Conservation (phyloP, 2,888 invertebrate genomes). For the Colletes collaris region DNA sequence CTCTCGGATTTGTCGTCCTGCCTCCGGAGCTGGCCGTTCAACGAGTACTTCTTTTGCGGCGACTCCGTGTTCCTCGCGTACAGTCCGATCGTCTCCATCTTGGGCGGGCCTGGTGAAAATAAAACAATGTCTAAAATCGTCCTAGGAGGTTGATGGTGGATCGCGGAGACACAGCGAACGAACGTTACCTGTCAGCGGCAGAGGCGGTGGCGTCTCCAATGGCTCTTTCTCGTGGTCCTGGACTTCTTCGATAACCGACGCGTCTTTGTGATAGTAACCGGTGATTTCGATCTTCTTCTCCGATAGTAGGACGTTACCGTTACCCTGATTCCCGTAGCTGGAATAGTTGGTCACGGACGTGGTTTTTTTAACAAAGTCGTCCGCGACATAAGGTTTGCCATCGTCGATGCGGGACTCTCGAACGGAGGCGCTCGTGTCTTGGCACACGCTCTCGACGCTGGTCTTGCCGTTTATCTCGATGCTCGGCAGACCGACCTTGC, state of each 20-base stretch:
- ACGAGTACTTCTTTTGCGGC: constrained; percentile 71
- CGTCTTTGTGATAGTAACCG: constrained; percentile 71
- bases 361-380: constrained; percentile 49
- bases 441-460: constrained; percentile 40
- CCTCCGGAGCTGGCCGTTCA: constrained; percentile 84
- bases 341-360: constrained; percentile 49
- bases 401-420: constrained; percentile 30
- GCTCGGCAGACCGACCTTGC: constrained; percentile 40
- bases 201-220: constrained; percentile 75
- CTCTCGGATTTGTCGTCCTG: constrained; percentile 92
- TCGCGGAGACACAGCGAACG: not conserved
- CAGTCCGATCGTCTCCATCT: constrained; percentile 52
- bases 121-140: not conserved
- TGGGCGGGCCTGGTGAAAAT: constrained; percentile 74
- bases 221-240: constrained; percentile 54
- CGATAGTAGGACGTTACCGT: constrained; percentile 61
- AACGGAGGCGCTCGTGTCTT: constrained; percentile 28
- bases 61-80: constrained; percentile 51
- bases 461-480: constrained; percentile 54
- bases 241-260: constrained; percentile 35
- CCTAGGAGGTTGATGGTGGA: not conserved
- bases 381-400: constrained; percentile 34
- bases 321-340: constrained; percentile 51
- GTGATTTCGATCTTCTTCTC: constrained; percentile 77
- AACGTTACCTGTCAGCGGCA: constrained; percentile 76